Conservation (phyloP, 2,888 invertebrate species). For the Balanococcus diminutus region DNA sequence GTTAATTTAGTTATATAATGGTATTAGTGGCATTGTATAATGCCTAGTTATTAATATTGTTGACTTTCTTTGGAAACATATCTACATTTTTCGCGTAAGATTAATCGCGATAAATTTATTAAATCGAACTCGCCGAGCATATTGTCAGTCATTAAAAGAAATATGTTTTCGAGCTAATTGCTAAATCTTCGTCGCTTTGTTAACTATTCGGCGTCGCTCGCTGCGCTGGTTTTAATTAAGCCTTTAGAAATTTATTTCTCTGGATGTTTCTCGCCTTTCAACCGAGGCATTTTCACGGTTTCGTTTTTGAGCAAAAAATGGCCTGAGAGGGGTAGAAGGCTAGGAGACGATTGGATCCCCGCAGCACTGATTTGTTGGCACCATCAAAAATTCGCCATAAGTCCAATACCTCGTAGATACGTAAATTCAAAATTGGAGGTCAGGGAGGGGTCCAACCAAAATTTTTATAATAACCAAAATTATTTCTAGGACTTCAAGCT, state of each 20-base stretch:
- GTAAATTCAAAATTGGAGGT: too few species aligned
- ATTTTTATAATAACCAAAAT: too few species aligned
- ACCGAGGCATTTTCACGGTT: too few species aligned
- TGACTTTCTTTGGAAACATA: constrained; percentile 54
- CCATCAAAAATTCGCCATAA: too few species aligned
- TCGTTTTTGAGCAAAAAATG: background rate
- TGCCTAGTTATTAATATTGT: constrained; percentile 56
- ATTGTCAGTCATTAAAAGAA: constrained; percentile 52
- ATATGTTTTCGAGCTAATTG: constrained; percentile 48
- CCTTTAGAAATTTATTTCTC: constrained; percentile 12
- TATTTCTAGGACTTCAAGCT: too few species aligned
- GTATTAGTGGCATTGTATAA: constrained; percentile 54
- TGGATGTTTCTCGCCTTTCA: constrained; percentile 4
- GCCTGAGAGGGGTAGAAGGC: too few species aligned
- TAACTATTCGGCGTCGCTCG: background rate
- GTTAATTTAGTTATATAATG: constrained; percentile 56
- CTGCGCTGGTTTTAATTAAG: constrained; percentile 39
- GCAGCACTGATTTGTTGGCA: too few species aligned
- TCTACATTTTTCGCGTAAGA: constrained; percentile 51
- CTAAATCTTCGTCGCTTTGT: constrained; percentile 48
- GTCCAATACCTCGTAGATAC: too few species aligned
- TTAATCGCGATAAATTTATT: constrained; percentile 52
- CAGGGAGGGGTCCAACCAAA: too few species aligned
- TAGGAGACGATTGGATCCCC: too few species aligned
- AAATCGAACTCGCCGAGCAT: constrained; percentile 49